Conservation (phyloP, 2,888 invertebrate species). For the Portevinia maculata region DNA sequence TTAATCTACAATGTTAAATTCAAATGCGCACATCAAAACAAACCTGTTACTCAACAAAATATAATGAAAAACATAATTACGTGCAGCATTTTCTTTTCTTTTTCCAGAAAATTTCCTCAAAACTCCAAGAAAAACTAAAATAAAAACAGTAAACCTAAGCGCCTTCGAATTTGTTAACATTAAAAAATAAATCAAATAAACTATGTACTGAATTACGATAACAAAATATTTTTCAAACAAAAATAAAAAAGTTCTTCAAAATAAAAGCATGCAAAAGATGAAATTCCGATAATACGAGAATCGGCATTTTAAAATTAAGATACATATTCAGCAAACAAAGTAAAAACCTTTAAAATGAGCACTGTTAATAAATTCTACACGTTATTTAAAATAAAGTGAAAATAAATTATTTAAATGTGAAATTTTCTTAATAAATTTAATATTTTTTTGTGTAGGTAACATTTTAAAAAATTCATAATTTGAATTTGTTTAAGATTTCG, state of each 20-base stretch:
- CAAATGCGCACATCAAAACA: slow-evolving; percentile 57
- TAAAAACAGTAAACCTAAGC: slow-evolving; percentile 59
- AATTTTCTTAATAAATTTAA: background rate
- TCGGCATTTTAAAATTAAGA: slow-evolving; percentile 31
- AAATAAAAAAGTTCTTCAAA: slow-evolving; percentile 1
- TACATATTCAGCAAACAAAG: slow-evolving; percentile 15
- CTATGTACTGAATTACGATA: slow-evolving; percentile 9
- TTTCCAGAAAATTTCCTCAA: slow-evolving; percentile 1
- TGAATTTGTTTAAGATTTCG: slow-evolving; percentile 6
- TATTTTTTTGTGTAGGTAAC: slow-evolving; percentile 7
- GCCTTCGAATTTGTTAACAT: slow-evolving; percentile 66
- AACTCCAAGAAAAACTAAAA: slow-evolving; percentile 7
- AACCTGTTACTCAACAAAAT: slow-evolving; percentile 16
- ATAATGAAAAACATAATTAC: slow-evolving; percentile 31
- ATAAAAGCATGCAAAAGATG: slow-evolving; percentile 43
- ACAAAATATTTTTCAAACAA: slow-evolving; percentile 25
- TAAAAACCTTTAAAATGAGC: slow-evolving; percentile 9
- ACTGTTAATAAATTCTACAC: slow-evolving; percentile 65
- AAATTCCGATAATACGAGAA: slow-evolving; percentile 14
- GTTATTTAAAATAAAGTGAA: slow-evolving; percentile 5
- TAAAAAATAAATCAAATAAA: slow-evolving; percentile 15
- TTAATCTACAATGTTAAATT: slow-evolving; percentile 41
- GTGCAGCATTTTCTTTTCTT: background rate
- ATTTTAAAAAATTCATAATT: slow-evolving; percentile 12
- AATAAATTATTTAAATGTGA: slow-evolving; percentile 4